These are phyloP conservation scores for Pygmarrhopalites habei DNA, from an alignment of 1,140 invertebrate genomes.

Conservation along the genomic window DNA sequence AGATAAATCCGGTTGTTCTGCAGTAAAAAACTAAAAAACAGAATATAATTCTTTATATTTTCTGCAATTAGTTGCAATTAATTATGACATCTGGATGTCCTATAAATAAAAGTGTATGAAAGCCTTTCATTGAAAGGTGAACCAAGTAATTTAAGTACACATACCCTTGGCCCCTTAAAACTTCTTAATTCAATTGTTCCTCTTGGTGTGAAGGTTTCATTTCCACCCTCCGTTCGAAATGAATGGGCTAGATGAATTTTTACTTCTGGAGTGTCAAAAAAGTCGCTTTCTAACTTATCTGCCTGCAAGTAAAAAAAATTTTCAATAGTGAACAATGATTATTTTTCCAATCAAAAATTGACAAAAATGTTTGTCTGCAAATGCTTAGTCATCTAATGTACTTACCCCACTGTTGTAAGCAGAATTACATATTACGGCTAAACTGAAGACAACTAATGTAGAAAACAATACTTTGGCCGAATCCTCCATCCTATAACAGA, in stretches of 20 bases:
- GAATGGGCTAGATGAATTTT: slow-evolving; percentile 29
- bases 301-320: slow-evolving; percentile 9
- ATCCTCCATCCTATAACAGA: neutral
- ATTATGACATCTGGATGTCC: no score
- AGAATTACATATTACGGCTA: no score
- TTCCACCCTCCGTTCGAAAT: slow-evolving; percentile 15
- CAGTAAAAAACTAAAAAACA: slow-evolving; percentile 15
- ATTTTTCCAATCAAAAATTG: no score
- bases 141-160: neutral
- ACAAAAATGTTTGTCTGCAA: no score
- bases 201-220: slow-evolving; percentile 16
- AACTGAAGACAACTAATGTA: no score
- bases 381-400: no score
- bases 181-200: slow-evolving; percentile 28
- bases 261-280: slow-evolving; percentile 34
- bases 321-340: no score
- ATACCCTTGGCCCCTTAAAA: slow-evolving; percentile 35
- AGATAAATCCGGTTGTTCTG: slow-evolving; percentile 32
- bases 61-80: no score
- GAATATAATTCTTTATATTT: no score
- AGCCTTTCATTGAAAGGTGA: no score
- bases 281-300: slow-evolving; percentile 31
- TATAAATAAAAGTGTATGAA: no score
- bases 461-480: neutral
- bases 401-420: no score